Evolutionary conservation across 64 coral and sea anemone genomes (phyloP).

Genomic region (Astreopora myriophthalma): DNA sequence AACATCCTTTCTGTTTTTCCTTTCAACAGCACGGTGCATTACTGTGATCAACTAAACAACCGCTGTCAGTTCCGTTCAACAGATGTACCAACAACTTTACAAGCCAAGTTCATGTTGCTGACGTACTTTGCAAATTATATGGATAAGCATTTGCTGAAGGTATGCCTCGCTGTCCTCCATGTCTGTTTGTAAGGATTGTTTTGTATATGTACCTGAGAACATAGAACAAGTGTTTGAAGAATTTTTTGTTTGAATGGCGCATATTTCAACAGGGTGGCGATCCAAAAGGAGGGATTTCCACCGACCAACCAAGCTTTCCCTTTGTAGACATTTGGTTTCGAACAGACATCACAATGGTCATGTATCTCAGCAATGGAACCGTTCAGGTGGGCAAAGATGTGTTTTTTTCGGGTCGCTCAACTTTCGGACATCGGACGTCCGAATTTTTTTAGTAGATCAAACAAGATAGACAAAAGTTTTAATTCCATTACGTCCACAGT

Average conservation of each 20-base stretch:
- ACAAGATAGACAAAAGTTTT: too few relatives aligned
- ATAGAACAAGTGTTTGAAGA: not conserved
- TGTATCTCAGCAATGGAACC: constrained; percentile 99
- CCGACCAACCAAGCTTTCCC: constrained; percentile 53
- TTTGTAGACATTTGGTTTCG: constrained; percentile 97
- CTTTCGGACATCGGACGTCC: too few relatives aligned
- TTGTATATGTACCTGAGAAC: not conserved
- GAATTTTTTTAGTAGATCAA: too few relatives aligned
- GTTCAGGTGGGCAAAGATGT: constrained; percentile 67
- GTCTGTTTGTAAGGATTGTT: not conserved
- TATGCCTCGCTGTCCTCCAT: not conserved
- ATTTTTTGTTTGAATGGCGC: not conserved
- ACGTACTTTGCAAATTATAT: constrained; percentile 96
- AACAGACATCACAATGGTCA: constrained; percentile 94
- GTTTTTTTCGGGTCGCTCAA: not conserved
- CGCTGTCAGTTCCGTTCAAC: constrained; percentile 47
- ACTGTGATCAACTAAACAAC: constrained; percentile 69
- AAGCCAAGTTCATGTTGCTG: constrained; percentile 84
- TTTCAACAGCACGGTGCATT: constrained; percentile 61
- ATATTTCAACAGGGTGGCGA: constrained; percentile 71
- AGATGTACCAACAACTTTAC: constrained; percentile 75
- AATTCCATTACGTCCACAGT: too few relatives aligned
- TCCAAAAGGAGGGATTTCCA: constrained; percentile 30
- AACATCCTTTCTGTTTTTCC: not conserved
- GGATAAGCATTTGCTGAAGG: constrained; percentile 98